These are phyloP conservation scores for Cassiopea xamachana DNA, from an alignment of 30 jellyfish, hydroid and myxozoan species.

Conservation along the genomic window DNA sequence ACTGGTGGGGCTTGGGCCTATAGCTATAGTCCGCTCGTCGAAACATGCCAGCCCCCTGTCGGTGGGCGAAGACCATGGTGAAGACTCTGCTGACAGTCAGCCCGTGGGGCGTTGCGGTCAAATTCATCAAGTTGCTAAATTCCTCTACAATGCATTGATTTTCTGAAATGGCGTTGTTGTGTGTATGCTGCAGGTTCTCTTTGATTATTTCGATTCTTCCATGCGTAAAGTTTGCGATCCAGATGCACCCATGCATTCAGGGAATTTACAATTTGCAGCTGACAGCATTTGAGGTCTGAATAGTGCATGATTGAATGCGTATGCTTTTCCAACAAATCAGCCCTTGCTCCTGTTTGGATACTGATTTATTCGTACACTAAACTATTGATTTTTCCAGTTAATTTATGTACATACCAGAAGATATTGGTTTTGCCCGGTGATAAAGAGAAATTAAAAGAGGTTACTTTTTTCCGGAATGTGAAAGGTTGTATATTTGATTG, in stretches of 20 bases:
- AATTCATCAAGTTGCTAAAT: neutral
- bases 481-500: too few relatives aligned
- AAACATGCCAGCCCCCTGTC: too few relatives aligned
- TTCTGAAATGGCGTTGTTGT: neutral
- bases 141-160: neutral
- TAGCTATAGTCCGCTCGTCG: too few relatives aligned
- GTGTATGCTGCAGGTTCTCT: neutral
- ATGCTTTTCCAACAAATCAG: neutral
- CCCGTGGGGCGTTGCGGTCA: neutral
- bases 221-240: constrained; percentile 1
- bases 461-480: too few relatives aligned
- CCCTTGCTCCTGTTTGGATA: neutral
- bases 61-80: too few relatives aligned
- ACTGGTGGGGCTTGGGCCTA: too few relatives aligned
- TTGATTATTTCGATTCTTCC: neutral
- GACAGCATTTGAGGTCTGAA: constrained; percentile 23
- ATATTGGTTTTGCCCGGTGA: too few relatives aligned
- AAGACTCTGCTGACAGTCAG: neutral
- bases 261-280: constrained; percentile 7
- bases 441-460: too few relatives aligned
- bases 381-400: neutral
- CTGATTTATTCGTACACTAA: neutral
- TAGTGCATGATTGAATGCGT: neutral
- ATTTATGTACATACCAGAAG: too few relatives aligned
- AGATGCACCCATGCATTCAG: constrained; percentile 7